Evolutionary conservation across 2,888 invertebrate genomes (phyloP).

Genomic region (Ectemnius lituratus): DNA sequence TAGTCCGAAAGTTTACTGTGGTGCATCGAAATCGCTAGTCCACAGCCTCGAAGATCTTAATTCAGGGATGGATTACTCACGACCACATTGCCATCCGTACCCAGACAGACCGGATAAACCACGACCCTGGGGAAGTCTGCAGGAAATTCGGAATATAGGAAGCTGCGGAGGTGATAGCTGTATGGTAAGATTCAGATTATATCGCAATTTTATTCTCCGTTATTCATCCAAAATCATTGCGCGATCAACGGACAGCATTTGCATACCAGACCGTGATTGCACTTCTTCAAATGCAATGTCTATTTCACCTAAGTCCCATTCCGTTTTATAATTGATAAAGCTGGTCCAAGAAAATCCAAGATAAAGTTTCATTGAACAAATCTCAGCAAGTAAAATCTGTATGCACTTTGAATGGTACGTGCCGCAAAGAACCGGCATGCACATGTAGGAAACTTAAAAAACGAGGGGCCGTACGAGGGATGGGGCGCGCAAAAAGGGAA

Average conservation of each 20-base stretch:
- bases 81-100: conserved; percentile 60
- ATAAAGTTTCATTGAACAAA: no score
- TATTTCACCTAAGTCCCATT: no score
- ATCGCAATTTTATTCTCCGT: neutral
- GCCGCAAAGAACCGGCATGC: no score
- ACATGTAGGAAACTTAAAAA: no score
- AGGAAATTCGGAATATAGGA: conserved; percentile 80
- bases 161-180: conserved; percentile 63
- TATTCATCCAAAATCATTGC: no score
- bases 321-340: no score
- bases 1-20: conserved; percentile 83
- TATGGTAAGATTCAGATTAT: conserved; percentile 63
- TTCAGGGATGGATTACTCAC: conserved; percentile 63
- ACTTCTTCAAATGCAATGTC: no score
- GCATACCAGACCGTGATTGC: no score
- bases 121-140: conserved; percentile 82
- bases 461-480: neutral
- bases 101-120: conserved; percentile 66
- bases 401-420: no score
- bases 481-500: conserved; percentile 14
- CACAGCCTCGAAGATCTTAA: conserved; percentile 78
- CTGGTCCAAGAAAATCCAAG: no score
- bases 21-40: conserved; percentile 70
- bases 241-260: no score
- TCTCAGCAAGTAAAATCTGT: no score